Percentiles rank a stretch among this genome's conserved stretches.
Evolutionary conservation across 2,113 vertebrate species (phyloP).

Genomic region (Piaya cayana): DNA sequence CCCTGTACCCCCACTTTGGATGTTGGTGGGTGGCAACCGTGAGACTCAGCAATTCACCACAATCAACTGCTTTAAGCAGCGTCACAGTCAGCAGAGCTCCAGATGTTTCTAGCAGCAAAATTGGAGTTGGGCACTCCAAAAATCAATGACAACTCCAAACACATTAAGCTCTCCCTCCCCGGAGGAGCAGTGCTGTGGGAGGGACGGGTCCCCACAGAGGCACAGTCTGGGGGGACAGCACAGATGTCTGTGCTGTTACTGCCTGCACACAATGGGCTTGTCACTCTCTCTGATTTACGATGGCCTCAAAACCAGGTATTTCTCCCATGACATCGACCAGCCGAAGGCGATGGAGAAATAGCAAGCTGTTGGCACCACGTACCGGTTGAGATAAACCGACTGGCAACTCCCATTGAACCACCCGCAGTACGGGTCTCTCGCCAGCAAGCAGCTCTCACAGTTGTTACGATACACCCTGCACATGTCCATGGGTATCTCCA

Average conservation of each 20-base stretch:
- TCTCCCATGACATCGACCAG: accelerated
- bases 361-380: accelerated
- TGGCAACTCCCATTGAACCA: slow-evolving; percentile 65
- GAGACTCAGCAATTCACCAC: not conserved
- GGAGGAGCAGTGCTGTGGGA: not conserved
- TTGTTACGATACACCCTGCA: slow-evolving; percentile 65
- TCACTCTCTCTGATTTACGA: not conserved
- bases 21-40: accelerated
- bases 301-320: not conserved
- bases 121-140: not conserved
- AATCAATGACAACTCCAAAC: not conserved
- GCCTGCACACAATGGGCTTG: not conserved
- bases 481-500: slow-evolving; percentile 75
- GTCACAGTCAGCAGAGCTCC: not conserved
- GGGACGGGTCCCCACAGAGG: not conserved
- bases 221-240: accelerated
- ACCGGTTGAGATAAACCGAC: slow-evolving; percentile 55
- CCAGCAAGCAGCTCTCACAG: slow-evolving; percentile 77
- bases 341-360: not conserved
- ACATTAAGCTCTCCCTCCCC: not conserved
- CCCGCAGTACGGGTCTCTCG: slow-evolving; percentile 76
- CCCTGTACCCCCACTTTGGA: accelerated
- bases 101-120: not conserved
- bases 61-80: not conserved
- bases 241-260: accelerated